phyloP scores from a whole-genome alignment of 2,888 invertebrate genomes.

The Sylvicola fuscatus region DNA sequence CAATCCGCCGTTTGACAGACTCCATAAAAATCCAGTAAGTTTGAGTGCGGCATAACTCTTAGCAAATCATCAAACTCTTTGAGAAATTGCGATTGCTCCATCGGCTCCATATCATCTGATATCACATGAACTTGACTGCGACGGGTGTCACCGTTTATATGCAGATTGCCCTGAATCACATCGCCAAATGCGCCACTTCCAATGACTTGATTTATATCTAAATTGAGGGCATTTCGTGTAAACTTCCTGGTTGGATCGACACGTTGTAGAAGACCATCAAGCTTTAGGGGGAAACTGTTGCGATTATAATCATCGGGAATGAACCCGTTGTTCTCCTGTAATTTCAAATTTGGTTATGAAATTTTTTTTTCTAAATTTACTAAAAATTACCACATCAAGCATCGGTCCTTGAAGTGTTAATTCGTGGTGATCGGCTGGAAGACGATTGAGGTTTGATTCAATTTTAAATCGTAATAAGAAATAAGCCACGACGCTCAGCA shows the following conservation, averaged over 20 bases:
- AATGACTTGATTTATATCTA: constrained; percentile 45
- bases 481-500: constrained; percentile 35
- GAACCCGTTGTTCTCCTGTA: constrained; percentile 53
- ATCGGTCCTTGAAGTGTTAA: constrained; percentile 59
- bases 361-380: too few species aligned
- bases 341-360: constrained; percentile 3
- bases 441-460: constrained; percentile 20
- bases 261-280: constrained; percentile 41
- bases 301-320: constrained; percentile 58
- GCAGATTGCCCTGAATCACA: constrained; percentile 48
- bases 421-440: constrained; percentile 37
- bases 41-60: constrained; percentile 44
- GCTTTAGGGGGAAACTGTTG: constrained; percentile 49
- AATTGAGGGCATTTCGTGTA: constrained; percentile 47
- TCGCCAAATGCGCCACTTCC: constrained; percentile 61
- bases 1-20: constrained; percentile 60
- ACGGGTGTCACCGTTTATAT: constrained; percentile 26
- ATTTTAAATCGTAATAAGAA: constrained; percentile 25
- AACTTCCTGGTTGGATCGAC: constrained; percentile 28
- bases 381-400: constrained; percentile 37
- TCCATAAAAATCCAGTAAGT: constrained; percentile 53
- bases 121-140: constrained; percentile 43
- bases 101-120: constrained; percentile 28
- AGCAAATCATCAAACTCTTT: constrained; percentile 53
- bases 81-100: constrained; percentile 30